A percentile compares a stretch with the other conserved stretches of the same genome.
These are phyloP conservation scores for Oreochromis tanganicae DNA, from an alignment of 2,113 vertebrate species.

Conservation along the genomic window DNA sequence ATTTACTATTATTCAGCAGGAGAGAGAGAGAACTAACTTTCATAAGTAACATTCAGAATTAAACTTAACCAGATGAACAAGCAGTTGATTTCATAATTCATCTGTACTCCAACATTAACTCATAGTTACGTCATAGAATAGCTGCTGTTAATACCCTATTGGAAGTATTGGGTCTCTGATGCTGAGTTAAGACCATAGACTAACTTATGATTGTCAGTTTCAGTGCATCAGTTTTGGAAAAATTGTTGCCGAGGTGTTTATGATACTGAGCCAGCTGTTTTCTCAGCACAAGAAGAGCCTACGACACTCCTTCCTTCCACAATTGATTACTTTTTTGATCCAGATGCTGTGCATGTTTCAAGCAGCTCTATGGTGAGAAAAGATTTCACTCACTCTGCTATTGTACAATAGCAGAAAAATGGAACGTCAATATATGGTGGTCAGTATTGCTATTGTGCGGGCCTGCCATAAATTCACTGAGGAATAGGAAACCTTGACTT, in stretches of 20 bases:
- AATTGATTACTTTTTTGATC: background rate
- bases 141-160: background rate
- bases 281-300: background rate
- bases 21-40: background rate
- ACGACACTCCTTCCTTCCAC: background rate
- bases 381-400: background rate
- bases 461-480: background rate
- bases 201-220: background rate
- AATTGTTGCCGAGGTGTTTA: background rate
- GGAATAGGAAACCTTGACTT: background rate
- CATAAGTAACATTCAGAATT: background rate
- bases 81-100: background rate
- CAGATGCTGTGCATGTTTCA: background rate
- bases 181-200: background rate
- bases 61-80: background rate
- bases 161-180: background rate
- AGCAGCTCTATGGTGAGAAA: background rate
- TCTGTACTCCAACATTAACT: background rate
- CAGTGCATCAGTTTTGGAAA: background rate
- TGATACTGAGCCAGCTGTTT: background rate
- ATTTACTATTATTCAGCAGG: background rate
- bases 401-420: background rate
- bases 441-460: background rate
- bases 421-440: background rate
- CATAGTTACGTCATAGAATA: background rate